These are phyloP conservation scores for Austrofundulus limnaeus DNA, from an alignment of 2,113 vertebrate species.

Conservation along the genomic window DNA sequence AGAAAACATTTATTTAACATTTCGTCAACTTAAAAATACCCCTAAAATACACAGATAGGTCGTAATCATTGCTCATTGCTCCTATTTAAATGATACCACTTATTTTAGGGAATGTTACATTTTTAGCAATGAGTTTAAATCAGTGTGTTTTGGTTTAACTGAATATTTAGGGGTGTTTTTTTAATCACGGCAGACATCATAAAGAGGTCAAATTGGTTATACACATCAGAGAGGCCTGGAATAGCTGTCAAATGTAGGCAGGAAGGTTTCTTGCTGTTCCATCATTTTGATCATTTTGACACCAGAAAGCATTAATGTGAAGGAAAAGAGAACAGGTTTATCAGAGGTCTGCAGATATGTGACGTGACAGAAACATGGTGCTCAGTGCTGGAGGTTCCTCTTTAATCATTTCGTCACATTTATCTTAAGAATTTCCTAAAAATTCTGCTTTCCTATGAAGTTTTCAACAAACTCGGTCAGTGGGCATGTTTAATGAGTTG, in stretches of 20 bases:
- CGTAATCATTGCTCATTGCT: no score
- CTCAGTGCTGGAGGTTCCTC: not conserved
- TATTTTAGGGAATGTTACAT: not conserved
- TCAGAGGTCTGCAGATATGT: conserved; percentile 1
- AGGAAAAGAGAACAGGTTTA: not conserved
- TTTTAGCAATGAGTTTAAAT: not conserved
- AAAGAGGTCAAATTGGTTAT: not conserved
- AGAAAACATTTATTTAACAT: no score
- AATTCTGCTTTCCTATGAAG: not conserved
- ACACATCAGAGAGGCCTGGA: not conserved
- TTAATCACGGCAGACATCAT: not conserved
- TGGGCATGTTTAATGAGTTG: no score
- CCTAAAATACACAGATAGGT: no score
- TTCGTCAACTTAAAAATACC: no score
- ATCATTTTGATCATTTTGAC: conserved; percentile 7
- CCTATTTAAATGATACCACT: no score
- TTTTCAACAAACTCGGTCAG: not conserved
- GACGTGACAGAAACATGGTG: no score
- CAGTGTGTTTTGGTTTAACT: not conserved
- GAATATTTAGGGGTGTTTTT: not conserved
- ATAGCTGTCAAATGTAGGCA: not conserved
- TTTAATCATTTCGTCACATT: not conserved
- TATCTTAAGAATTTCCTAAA: not conserved
- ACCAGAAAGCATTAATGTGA: conserved; percentile 1
- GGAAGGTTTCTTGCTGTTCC: conserved; percentile 1